Evolutionary conservation across 2,888 invertebrate species (phyloP).

Genomic region (Xestia ashworthii): DNA sequence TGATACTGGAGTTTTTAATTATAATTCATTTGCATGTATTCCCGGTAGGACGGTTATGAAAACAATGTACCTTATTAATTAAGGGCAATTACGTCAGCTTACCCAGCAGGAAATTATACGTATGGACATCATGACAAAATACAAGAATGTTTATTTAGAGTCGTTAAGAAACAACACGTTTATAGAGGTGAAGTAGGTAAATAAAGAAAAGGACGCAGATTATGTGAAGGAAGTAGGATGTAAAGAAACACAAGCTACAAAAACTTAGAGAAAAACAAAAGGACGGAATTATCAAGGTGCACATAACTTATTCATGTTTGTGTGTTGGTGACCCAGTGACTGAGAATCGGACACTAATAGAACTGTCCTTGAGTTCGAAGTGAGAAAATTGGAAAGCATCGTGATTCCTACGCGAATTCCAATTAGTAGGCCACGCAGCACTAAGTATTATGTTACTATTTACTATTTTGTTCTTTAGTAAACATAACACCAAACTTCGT

Average conservation of each 20-base stretch:
- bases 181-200: background rate
- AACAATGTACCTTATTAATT: slow-evolving; percentile 59
- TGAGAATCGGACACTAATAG: slow-evolving; percentile 53
- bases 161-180: background rate
- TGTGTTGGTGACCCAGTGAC: slow-evolving; percentile 63
- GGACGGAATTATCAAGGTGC: slow-evolving; percentile 39
- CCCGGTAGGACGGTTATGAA: slow-evolving; percentile 28
- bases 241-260: slow-evolving; percentile 1
- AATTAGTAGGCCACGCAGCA: slow-evolving; percentile 55
- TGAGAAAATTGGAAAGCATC: slow-evolving; percentile 60
- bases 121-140: slow-evolving; percentile 33
- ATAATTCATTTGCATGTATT: slow-evolving; percentile 34
- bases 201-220: background rate
- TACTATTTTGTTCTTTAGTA: slow-evolving; percentile 63
- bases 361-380: slow-evolving; percentile 60
- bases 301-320: slow-evolving; percentile 59
- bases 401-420: slow-evolving; percentile 57
- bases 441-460: slow-evolving; percentile 65
- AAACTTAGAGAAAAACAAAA: slow-evolving; percentile 23
- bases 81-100: slow-evolving; percentile 53
- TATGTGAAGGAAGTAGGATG: slow-evolving; percentile 13
- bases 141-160: background rate
- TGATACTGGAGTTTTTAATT: slow-evolving; percentile 30
- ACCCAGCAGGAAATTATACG: slow-evolving; percentile 46
- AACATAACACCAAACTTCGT: slow-evolving; percentile 57